Base-by-base conservation (phyloP, 2,113 vertebrate genomes). In the Gasterosteus aculeatus region DNA sequence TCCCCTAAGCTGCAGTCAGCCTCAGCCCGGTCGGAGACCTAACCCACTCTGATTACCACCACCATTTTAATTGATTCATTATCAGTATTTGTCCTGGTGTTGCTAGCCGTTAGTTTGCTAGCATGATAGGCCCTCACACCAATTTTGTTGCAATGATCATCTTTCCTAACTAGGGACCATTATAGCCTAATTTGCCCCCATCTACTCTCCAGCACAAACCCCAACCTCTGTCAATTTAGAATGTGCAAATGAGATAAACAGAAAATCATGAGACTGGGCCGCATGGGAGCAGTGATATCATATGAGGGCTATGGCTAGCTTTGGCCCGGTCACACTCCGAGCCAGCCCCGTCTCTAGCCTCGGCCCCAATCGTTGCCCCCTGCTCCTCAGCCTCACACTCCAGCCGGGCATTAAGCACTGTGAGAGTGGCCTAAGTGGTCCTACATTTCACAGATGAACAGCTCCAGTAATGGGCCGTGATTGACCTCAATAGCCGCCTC, bases 341-440 rank as follows among this genome's bases (percentile, higher is more conserved):
- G 49, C 41, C 58, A 1, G 62, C 60, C 62, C 29, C 42, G 41
- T 57, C 69, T 80, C 59, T 47, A 26, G 57, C 58, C 41, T 75
- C 38, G 72, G 58, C 67, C 49, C 74, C 65, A 78, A 77, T 76
- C 56, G 77, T 51, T 72, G 57, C 54, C 76, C 72, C 69, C 31
- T 66, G 64, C 44, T 70, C 81, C 76, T 73, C 82, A 78, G 79
- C 80, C 69, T 87, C 85, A 88, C 84, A 89, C 87, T 85, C 58
- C 63, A 67, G 74, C 62, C 75, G 44, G 31, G 69, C 56, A 84
- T 63, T 91, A 91, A 91, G 91, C 87, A 86, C 87, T 93, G 91
- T 90, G 89, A 92, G 91, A 91, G 78, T 89, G 84, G 86, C 81
- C 89, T 87, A 86, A 93, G 91, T 89, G 87, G 88, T 84, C 84